Conservation (phyloP, 2,797 vertebrate species). For the Falco columbarius region DNA sequence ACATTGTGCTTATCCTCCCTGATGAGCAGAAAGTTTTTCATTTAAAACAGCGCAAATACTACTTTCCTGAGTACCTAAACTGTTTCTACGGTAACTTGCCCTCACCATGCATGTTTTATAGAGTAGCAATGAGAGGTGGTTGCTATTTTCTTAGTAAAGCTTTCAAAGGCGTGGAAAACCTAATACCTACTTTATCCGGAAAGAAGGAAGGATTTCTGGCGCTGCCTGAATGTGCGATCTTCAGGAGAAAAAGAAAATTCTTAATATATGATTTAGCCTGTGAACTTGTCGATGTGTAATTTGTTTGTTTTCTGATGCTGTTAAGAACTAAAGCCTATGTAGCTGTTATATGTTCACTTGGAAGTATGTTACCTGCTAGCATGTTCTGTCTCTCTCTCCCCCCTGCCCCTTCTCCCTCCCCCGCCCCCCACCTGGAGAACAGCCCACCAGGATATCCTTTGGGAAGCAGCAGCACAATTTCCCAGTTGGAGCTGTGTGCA, state of each 20-base stretch:
- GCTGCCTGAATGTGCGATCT: background rate
- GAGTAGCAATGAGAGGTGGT: background rate
- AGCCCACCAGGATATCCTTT: background rate
- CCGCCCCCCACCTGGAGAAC: background rate
- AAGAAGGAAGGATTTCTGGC: background rate
- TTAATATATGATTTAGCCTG: background rate
- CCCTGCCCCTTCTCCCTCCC: background rate
- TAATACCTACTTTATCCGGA: background rate
- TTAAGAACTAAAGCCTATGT: background rate
- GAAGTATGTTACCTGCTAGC: background rate
- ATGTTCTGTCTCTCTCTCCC: background rate
- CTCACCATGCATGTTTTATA: fast-evolving
- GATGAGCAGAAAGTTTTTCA: background rate
- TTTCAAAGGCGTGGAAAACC: background rate
- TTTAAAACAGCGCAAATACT: background rate
- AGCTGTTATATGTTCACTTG: background rate
- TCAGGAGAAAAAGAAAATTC: background rate
- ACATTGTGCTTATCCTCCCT: background rate
- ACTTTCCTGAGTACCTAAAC: background rate
- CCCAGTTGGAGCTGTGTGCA: conserved; percentile 23
- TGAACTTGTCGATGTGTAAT: background rate
- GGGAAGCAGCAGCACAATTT: background rate
- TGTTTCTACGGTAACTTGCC: background rate
- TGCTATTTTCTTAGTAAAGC: background rate
- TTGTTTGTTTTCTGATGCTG: background rate